Percentiles rank a stretch among this genome's conserved stretches.
Conservation (phyloP, 2,113 vertebrate genomes). For the Hippoglossus stenolepis region DNA sequence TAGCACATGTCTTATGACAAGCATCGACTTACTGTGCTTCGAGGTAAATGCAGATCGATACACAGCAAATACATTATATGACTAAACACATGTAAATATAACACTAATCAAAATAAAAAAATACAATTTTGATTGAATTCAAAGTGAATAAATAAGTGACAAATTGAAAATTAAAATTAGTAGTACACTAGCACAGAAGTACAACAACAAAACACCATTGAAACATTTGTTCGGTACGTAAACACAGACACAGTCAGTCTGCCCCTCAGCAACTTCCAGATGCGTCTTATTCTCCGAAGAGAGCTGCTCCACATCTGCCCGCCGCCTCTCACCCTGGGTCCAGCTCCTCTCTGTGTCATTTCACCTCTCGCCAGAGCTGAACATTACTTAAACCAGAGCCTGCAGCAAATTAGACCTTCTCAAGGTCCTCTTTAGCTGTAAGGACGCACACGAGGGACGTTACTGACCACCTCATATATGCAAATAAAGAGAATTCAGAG, state of each 20-base stretch:
- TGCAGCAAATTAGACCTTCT: neutral
- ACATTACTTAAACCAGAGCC: neutral
- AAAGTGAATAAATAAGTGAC: no score
- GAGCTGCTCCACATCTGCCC: neutral
- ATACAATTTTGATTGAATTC: no score
- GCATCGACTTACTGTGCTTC: neutral
- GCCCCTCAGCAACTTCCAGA: no score
- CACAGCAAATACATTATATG: neutral
- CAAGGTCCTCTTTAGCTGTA: conserved; percentile 4
- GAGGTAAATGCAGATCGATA: neutral
- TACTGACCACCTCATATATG: neutral
- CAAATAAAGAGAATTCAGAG: conserved; percentile 8
- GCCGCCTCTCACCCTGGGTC: neutral
- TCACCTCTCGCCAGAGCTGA: neutral
- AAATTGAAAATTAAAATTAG: no score
- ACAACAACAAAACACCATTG: neutral
- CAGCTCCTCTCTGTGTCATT: neutral
- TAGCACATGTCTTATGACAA: no score
- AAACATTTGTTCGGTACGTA: no score
- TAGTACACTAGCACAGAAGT: neutral
- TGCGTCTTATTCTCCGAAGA: no score
- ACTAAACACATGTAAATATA: neutral
- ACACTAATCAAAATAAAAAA: neutral
- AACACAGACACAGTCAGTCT: no score
- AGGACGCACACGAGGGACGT: neutral